Evolutionary conservation across 1,140 invertebrate genomes (phyloP).

Genomic region (Euura lappo): DNA sequence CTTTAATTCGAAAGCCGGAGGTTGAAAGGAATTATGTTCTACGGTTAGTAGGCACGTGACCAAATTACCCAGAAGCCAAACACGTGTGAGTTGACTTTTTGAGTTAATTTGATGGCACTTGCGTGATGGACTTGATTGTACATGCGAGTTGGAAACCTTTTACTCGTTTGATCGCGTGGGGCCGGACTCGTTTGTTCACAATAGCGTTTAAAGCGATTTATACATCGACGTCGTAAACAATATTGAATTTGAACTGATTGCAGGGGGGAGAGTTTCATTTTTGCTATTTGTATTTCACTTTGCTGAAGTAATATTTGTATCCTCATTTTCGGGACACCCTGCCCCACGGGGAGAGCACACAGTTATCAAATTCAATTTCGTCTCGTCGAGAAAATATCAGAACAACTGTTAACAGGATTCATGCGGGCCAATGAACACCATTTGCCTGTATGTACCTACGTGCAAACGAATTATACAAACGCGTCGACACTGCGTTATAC

Average conservation of each 20-base stretch:
- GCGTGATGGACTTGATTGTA: too few relatives aligned
- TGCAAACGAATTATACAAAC: too few relatives aligned
- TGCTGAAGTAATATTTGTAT: not conserved
- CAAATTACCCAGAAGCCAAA: too few relatives aligned
- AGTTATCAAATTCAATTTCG: not conserved
- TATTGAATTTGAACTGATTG: constrained; percentile 4
- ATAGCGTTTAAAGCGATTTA: not conserved
- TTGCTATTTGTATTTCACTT: too few relatives aligned
- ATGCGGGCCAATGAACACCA: too few relatives aligned
- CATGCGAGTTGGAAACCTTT: not conserved
- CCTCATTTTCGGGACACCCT: not conserved
- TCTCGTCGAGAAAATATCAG: not conserved
- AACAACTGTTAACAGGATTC: not conserved
- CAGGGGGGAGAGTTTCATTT: not conserved
- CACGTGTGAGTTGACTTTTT: too few relatives aligned
- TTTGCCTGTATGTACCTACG: too few relatives aligned
- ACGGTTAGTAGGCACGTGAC: too few relatives aligned
- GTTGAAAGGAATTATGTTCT: too few relatives aligned
- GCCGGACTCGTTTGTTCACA: not conserved
- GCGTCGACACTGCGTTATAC: too few relatives aligned
- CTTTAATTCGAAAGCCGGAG: too few relatives aligned
- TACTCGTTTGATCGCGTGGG: not conserved
- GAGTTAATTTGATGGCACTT: too few relatives aligned
- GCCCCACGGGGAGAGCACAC: not conserved
- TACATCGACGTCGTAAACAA: not conserved